Evolutionary conservation across 2,888 invertebrate species (phyloP), one percentile per base, ranked within the genome.

Genomic region (Lycophotia porphyrea): DNA sequence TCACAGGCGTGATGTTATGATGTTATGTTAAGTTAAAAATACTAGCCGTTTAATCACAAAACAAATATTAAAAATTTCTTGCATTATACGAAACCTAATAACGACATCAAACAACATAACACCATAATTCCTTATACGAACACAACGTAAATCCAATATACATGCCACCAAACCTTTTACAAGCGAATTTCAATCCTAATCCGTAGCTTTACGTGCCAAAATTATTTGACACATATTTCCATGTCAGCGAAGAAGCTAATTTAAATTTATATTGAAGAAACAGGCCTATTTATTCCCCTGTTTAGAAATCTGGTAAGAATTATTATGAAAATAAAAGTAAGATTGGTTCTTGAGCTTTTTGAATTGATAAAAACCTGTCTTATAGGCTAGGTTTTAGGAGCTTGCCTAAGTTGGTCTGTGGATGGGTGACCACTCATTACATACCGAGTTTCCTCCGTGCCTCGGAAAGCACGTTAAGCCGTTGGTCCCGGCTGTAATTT

Each of bases 241-340:
- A 69, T 69, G 60, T n/a, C 74, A 65, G 55, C 15, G 36, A 52
- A 36, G 65, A 72, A 64, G 66, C 64, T 81, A 82, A 88, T 88
- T 81, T 82, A 76, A 81, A 86, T 86, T 74, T 84, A 86, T 84
- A 84, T 84, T 79, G 71, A 71, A 76, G 72, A 63, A 80, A 71
- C 75, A 58, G 15, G 49, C 24, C 58, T 36, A 67, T 76, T 78
- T 85, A 47, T 76, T 76, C 65, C 34, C 39, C 34, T 71, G 61
- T 77, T 79, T 74, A 61, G 42, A 73, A 70, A 55, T 65, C 55
- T 74, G 58, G 39, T 13, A 15, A 21, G 18, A 36, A 31, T 71
- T 81, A 47, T 69, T 63, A 47, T n/a, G n/a, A 36, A 64, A 74
- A 81, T 34, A 65, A 78, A 63, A 44, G 5, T 11, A 18, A 64